phyloP scores from a whole-genome alignment of 1,140 invertebrate species.

The Helicoverpa armigera region DNA sequence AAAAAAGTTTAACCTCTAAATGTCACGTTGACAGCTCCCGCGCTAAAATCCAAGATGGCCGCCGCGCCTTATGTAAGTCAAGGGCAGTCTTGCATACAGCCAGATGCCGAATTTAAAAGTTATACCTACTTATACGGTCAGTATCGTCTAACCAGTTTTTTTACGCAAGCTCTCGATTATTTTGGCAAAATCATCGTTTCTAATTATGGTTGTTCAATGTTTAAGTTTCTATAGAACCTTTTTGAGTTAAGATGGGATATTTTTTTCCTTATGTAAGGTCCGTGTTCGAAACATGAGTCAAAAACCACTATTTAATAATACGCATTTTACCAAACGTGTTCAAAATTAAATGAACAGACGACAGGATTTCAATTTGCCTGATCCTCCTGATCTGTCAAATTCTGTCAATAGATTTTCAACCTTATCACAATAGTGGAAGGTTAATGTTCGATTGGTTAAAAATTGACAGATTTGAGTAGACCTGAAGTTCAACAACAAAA shows the following conservation, averaged over 20 bases:
- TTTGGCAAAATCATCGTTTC: constrained; percentile 8
- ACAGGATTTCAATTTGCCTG: too few species aligned
- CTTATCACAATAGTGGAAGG: too few species aligned
- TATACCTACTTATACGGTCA: background rate
- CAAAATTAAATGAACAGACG: too few species aligned
- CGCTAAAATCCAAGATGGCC: constrained; percentile 70
- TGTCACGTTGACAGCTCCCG: constrained; percentile 70
- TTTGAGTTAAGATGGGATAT: background rate
- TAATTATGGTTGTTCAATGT: background rate
- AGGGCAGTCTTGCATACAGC: constrained; percentile 63
- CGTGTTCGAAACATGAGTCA: too few species aligned
- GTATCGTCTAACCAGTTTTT: constrained; percentile 33
- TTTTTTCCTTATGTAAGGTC: too few species aligned
- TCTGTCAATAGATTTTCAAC: too few species aligned
- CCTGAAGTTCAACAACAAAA: too few species aligned
- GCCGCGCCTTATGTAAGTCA: constrained; percentile 71
- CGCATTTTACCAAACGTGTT: too few species aligned
- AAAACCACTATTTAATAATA: too few species aligned
- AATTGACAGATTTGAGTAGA: too few species aligned
- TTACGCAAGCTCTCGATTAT: background rate
- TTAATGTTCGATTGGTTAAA: too few species aligned
- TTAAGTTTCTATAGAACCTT: constrained; percentile 1
- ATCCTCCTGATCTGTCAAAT: too few species aligned
- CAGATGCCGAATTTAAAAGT: constrained; percentile 38
- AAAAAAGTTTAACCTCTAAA: constrained; percentile 66